phyloP scores from a whole-genome alignment of 2,888 invertebrate species.

The Atherix ibis region DNA sequence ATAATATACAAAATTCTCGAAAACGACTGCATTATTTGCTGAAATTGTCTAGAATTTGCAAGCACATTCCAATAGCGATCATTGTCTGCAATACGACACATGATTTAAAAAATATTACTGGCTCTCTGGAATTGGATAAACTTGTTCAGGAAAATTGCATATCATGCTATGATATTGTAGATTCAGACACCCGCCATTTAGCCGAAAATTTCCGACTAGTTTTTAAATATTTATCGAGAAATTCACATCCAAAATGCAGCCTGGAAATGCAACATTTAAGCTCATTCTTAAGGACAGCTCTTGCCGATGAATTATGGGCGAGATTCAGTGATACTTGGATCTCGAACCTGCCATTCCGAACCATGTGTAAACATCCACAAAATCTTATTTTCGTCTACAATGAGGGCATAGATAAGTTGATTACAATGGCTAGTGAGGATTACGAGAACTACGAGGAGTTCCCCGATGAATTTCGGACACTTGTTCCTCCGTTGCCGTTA shows the following conservation, averaged over 20 bases:
- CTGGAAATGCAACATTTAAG: slow-evolving; percentile 42
- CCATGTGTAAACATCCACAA: slow-evolving; percentile 31
- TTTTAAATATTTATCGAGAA: slow-evolving; percentile 37
- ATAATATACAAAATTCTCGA: slow-evolving; percentile 13
- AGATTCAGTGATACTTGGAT: slow-evolving; percentile 28
- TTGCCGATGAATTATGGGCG: slow-evolving; percentile 48
- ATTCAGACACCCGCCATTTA: slow-evolving; percentile 4
- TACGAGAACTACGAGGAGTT: slow-evolving; percentile 44
- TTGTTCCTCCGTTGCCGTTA: slow-evolving; percentile 32
- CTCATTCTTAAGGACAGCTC: slow-evolving; percentile 38
- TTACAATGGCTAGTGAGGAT: slow-evolving; percentile 42
- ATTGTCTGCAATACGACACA: slow-evolving; percentile 16
- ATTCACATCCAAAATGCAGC: slow-evolving; percentile 34
- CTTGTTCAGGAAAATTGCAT: slow-evolving; percentile 32
- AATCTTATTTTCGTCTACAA: slow-evolving; percentile 48
- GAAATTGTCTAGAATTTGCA: slow-evolving; percentile 15
- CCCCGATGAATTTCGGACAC: slow-evolving; percentile 45
- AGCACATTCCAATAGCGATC: slow-evolving; percentile 21
- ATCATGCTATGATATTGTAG: slow-evolving; percentile 21
- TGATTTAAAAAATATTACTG: slow-evolving; percentile 9
- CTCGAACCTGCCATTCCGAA: slow-evolving; percentile 23
- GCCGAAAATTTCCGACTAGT: slow-evolving; percentile 29
- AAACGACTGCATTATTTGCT: slow-evolving; percentile 21
- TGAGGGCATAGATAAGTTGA: slow-evolving; percentile 45
- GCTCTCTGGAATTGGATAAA: slow-evolving; percentile 14